phyloP scores from a whole-genome alignment of 2,888 invertebrate genomes.

The Harpalus rubripes region DNA sequence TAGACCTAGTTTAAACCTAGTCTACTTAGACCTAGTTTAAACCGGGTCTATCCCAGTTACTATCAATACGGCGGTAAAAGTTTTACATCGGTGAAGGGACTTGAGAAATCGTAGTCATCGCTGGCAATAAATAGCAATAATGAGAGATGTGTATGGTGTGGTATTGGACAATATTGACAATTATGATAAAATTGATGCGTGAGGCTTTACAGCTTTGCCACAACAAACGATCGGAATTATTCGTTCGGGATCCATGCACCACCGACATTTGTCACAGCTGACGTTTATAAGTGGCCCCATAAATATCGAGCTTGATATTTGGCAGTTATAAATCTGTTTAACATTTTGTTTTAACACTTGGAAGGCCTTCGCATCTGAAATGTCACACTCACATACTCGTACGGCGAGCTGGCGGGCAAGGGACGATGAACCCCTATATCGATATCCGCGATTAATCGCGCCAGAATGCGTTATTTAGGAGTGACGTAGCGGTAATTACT shows the following conservation, averaged over 20 bases:
- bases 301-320: slow-evolving; percentile 66
- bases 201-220: slow-evolving; percentile 11
- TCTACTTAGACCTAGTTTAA: too few relatives aligned
- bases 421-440: slow-evolving; percentile 41
- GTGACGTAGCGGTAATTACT: slow-evolving; percentile 50
- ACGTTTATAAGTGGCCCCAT: slow-evolving; percentile 62
- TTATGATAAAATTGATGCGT: slow-evolving; percentile 56
- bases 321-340: slow-evolving; percentile 66
- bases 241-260: slow-evolving; percentile 42
- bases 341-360: slow-evolving; percentile 63
- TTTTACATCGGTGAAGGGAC: not conserved
- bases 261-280: slow-evolving; percentile 60
- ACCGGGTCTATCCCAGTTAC: too few relatives aligned
- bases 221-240: slow-evolving; percentile 60
- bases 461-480: slow-evolving; percentile 44
- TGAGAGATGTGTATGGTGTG: not conserved
- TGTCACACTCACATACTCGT: slow-evolving; percentile 37
- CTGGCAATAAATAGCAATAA: slow-evolving; percentile 39
- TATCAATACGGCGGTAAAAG: too few relatives aligned
- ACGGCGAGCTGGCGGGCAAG: too few relatives aligned
- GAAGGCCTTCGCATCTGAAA: slow-evolving; percentile 49
- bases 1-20: too few relatives aligned
- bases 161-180: slow-evolving; percentile 49
- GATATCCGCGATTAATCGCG: slow-evolving; percentile 42
- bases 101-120: not conserved